Evolutionary conservation across 2,113 vertebrate species (phyloP).

Genomic region (Bubalus kerabau): DNA sequence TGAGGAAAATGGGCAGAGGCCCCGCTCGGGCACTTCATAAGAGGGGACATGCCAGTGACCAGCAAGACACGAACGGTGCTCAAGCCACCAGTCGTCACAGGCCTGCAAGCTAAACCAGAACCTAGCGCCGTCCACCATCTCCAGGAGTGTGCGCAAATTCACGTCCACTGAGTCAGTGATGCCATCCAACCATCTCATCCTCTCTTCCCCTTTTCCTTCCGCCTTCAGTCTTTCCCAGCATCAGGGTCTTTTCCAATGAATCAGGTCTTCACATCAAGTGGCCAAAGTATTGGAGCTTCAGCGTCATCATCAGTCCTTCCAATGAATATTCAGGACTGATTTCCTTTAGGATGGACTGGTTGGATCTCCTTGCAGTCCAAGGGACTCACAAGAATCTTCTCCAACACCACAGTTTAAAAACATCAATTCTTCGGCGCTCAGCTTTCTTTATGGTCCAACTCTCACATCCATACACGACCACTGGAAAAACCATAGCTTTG

Average conservation of each 20-base stretch:
- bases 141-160: too few species aligned
- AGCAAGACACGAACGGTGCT: background rate
- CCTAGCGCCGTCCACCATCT: rapidly evolving
- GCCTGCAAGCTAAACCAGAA: rapidly evolving
- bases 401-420: background rate
- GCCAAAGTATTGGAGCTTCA: background rate
- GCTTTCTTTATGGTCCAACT: background rate
- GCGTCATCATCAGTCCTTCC: background rate
- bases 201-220: too few species aligned
- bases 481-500: background rate
- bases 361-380: background rate
- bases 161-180: too few species aligned
- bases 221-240: too few species aligned
- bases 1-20: background rate
- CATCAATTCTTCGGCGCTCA: background rate
- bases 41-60: too few species aligned
- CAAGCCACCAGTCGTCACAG: rapidly evolving
- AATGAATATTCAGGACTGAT: rapidly evolving
- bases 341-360: rapidly evolving
- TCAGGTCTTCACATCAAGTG: too few species aligned
- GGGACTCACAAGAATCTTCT: background rate
- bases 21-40: background rate
- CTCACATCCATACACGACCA: background rate
- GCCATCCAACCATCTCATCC: too few species aligned
- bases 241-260: too few species aligned